These are phyloP conservation scores for Rhingia rostrata DNA, from an alignment of 2,888 invertebrate species.

Conservation along the genomic window DNA sequence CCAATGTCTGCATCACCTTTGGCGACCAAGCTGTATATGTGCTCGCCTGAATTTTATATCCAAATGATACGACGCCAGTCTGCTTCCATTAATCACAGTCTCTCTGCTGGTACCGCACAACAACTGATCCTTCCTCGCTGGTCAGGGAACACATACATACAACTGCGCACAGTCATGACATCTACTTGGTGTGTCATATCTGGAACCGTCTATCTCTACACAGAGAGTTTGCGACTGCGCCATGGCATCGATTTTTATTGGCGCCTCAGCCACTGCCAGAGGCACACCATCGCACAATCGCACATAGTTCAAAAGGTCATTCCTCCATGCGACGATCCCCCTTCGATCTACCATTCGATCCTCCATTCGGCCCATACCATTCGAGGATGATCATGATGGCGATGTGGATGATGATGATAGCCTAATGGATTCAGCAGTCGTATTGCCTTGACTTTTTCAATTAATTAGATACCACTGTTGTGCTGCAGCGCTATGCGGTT, in stretches of 20 bases:
- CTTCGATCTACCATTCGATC: constrained; percentile 31
- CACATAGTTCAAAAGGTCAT: constrained; percentile 64
- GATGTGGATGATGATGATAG: constrained; percentile 67
- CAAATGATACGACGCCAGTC: constrained; percentile 30
- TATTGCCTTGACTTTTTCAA: constrained; percentile 72
- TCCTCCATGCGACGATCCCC: constrained; percentile 15
- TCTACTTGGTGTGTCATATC: constrained; percentile 35
- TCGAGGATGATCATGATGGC: constrained; percentile 53
- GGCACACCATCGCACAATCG: constrained; percentile 20
- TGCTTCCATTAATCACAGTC: constrained; percentile 53
- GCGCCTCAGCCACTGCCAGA: constrained; percentile 45
- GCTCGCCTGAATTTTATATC: constrained; percentile 38
- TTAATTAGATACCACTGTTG: constrained; percentile 66
- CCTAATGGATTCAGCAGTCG: constrained; percentile 68
- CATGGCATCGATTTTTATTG: constrained; percentile 24
- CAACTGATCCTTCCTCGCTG: constrained; percentile 33
- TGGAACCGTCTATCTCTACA: constrained; percentile 17
- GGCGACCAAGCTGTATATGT: constrained; percentile 2
- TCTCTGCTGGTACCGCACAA: constrained; percentile 5
- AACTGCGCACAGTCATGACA: constrained; percentile 13
- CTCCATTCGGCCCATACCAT: constrained; percentile 14
- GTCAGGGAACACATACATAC: constrained; percentile 8
- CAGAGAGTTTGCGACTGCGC: constrained; percentile 2
- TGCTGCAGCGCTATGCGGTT: constrained; percentile 23
- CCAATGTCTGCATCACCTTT: constrained; percentile 30